Evolutionary conservation across 2,113 vertebrate species (phyloP), one percentile per base, ranked within the genome.

Genomic region (Xiphophorus maculatus): DNA sequence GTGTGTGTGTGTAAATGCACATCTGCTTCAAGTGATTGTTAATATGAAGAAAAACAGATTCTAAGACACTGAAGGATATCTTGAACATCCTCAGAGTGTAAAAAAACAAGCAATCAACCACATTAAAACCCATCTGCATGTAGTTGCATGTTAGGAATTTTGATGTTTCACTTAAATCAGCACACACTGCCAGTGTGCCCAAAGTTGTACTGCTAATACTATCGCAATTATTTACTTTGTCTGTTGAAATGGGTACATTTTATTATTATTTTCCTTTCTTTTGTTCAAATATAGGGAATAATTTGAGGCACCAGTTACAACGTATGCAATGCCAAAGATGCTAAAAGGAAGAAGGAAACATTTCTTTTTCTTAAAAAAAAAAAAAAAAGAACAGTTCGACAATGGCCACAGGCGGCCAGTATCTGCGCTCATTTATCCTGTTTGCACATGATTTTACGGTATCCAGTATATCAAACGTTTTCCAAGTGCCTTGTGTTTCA

Each of bases 401-500:
- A 76, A 91, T 68, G 91, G 88, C 87, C 78, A 54, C 13, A 5
- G 69, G 44, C 22, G 89, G 88, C 88, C 90, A 76, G 88, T 88
- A 81, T 69, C 60, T 58, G 60, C 87, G 32, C 84, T 51, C 37
- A 82, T 75, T 74, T 82, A 76, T 76, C 68, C 71, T 78, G 48
- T 92, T 92, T 93, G 90, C 89, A 93, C 91, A 92, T 72, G 74
- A 65, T 64, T 37, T 78, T 89, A 78, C 87, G 48, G 70, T 86
- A 75, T 84, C 84, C 63, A 86, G 78, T 83, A 87, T 90, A 84
- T 85, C 76, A 75, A 77, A 84, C 14, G 28, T 74, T 88, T 74
- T 87, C 76, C 27, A 88, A 91, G 93, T 94, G 96, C 98, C 84
- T 98, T 97, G 19, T 96, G 95, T 85, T 96, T 96, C 54, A 95